Base-by-base conservation (phyloP, 2,113 vertebrate genomes). In the Phyllopteryx taeniolatus region DNA sequence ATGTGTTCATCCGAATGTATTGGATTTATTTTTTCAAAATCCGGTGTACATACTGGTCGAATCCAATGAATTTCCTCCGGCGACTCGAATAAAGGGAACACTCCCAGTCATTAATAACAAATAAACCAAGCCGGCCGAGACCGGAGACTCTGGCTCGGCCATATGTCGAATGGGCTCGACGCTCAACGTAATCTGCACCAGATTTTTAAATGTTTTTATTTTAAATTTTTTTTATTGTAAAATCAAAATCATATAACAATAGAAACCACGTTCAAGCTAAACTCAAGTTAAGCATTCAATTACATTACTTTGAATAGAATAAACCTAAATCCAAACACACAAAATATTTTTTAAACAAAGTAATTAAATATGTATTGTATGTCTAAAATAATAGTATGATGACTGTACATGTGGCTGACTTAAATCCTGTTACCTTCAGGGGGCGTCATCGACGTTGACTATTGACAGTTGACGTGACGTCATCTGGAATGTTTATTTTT, bases 61-160 rank as follows among this genome's bases (percentile, higher is more conserved):
- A 60, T 75, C 6, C 20, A 2, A 13, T 1, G 0, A 0, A 0
- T 0, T 68, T 67, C 77, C 70, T 75, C 47, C 20, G 12, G 31
- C 14, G 51, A 17, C 14, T 69, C 54, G 62, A 71, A 63, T 73
- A 75, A 82, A 82, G 70, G 78, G 67, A 57, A 85, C 78, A 72
- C 68, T 68, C 68, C n/a, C 59, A 39, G 27, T 60, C 47, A 11
- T 62, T 72, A 68, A 78, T 81, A 22, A 56, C 49, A 65, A 80
- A 80, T 74, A 43, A 68, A 20, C 3, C 35, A 19, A 35, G 59
- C 14, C 20, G 53, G 10, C 53, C 20, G 53, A 61, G 15, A 61
- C 31, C 33, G 31, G 59, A 35, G 7, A 19, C 6, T 17, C 59
- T 61, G 31, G 5, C 6, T 35, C 59, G 31, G 17, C 59, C 27